phyloP scores from a whole-genome alignment of 2,888 invertebrate species.

The Sipha maydis region DNA sequence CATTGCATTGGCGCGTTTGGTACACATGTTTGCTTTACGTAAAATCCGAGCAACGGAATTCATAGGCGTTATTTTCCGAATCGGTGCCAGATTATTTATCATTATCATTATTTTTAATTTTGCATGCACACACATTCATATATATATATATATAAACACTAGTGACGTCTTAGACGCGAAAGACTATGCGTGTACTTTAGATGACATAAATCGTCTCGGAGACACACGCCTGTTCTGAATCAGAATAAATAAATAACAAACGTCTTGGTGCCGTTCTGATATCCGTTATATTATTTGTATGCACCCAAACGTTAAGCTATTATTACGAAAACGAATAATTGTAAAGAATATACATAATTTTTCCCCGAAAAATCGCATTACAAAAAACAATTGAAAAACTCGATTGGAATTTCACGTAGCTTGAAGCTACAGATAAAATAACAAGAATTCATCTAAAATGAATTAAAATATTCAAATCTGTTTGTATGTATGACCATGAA shows the following conservation, averaged over 20 bases:
- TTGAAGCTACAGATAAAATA: too few relatives aligned
- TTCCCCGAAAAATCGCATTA: too few relatives aligned
- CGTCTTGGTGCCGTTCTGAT: neutral
- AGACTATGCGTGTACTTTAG: neutral
- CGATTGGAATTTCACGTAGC: too few relatives aligned
- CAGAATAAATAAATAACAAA: neutral
- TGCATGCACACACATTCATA: neutral
- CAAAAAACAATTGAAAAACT: too few relatives aligned
- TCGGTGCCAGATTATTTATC: constrained; percentile 51
- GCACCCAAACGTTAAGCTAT: too few relatives aligned
- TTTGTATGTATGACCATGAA: neutral
- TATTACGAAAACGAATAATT: too few relatives aligned
- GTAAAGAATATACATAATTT: too few relatives aligned
- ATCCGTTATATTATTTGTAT: too few relatives aligned
- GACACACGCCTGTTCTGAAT: neutral
- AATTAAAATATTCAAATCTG: neutral
- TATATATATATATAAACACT: neutral
- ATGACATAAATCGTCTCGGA: neutral
- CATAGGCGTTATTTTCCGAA: constrained; percentile 14
- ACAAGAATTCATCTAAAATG: too few relatives aligned
- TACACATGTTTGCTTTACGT: neutral
- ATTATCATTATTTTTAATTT: neutral
- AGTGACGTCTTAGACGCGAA: too few relatives aligned
- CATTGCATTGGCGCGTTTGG: neutral
- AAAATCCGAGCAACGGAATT: neutral